These are phyloP conservation scores for Drosophila recens DNA, from an alignment of 2,888 invertebrate species.

Conservation along the genomic window DNA sequence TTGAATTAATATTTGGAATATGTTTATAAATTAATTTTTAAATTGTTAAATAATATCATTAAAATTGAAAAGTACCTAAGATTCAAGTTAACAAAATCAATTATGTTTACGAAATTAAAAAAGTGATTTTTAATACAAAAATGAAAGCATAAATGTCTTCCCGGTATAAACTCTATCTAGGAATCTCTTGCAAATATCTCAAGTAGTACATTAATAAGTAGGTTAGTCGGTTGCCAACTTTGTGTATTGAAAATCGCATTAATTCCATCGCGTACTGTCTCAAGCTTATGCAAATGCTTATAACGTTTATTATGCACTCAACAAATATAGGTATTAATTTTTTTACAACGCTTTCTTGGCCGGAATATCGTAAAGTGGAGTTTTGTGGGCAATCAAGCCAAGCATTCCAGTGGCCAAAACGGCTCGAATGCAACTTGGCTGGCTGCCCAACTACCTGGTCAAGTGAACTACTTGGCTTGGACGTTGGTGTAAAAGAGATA, in stretches of 20 bases:
- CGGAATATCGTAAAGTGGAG: conserved; percentile 38
- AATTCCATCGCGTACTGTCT: conserved; percentile 18
- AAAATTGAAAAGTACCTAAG: background rate
- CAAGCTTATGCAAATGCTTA: conserved; percentile 29
- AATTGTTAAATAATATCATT: background rate
- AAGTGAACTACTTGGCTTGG: conserved; percentile 73
- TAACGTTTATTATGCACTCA: conserved; percentile 20
- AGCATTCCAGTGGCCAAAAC: conserved; percentile 66
- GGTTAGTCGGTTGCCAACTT: conserved; percentile 8
- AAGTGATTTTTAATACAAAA: background rate
- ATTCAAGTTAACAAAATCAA: too few species aligned
- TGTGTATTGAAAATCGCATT: conserved; percentile 4
- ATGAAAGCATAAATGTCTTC: background rate
- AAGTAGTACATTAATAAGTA: background rate
- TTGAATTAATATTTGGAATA: too few species aligned
- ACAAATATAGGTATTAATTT: conserved; percentile 29
- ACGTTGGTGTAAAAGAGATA: conserved; percentile 21
- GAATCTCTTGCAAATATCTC: background rate
- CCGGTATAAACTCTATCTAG: background rate
- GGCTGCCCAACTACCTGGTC: conserved; percentile 72
- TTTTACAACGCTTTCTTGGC: conserved; percentile 54
- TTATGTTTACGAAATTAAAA: background rate
- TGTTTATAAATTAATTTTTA: background rate
- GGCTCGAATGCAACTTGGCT: conserved; percentile 55
- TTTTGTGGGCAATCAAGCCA: conserved; percentile 64